phyloP scores from a whole-genome alignment of 2,113 vertebrate species.

The Tetraodon nigroviridis region DNA sequence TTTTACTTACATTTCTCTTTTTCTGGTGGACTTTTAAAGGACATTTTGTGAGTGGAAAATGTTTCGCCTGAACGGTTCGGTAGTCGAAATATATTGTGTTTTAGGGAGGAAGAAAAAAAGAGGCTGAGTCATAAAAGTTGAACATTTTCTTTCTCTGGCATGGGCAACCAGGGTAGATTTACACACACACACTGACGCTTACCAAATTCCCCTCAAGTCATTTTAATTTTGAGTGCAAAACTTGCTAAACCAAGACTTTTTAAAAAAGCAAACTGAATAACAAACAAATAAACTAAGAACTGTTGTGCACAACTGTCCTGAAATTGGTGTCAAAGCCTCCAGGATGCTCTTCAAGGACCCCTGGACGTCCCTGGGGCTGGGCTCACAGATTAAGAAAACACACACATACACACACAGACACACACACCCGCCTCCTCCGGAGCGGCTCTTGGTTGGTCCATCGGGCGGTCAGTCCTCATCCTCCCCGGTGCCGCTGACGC shows the following conservation, averaged over 20 bases:
- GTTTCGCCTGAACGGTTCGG: neutral
- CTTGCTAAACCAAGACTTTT: neutral
- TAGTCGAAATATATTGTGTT: neutral
- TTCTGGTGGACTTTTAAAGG: neutral
- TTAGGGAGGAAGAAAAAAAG: neutral
- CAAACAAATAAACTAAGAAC: no score
- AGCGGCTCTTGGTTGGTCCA: conserved; percentile 61
- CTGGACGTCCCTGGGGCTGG: conserved; percentile 17
- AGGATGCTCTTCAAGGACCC: conserved; percentile 18
- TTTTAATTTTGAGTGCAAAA: conserved; percentile 6
- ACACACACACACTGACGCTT: conserved; percentile 27
- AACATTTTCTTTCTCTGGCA: conserved; percentile 26
- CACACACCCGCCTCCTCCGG: conserved; percentile 46
- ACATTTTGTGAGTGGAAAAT: neutral
- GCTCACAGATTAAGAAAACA: conserved; percentile 25
- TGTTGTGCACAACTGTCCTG: neutral
- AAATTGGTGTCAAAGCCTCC: conserved; percentile 5
- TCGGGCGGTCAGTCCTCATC: conserved; percentile 56
- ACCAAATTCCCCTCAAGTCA: conserved; percentile 34
- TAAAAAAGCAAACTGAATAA: no score
- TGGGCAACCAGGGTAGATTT: conserved; percentile 29
- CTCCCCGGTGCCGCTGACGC: conserved; percentile 28
- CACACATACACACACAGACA: conserved; percentile 11
- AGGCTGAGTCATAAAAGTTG: conserved; percentile 48
- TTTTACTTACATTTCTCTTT: no score